These are phyloP conservation scores for Diaprepes abbreviatus DNA, from an alignment of 2,888 invertebrate species.

Conservation along the genomic window DNA sequence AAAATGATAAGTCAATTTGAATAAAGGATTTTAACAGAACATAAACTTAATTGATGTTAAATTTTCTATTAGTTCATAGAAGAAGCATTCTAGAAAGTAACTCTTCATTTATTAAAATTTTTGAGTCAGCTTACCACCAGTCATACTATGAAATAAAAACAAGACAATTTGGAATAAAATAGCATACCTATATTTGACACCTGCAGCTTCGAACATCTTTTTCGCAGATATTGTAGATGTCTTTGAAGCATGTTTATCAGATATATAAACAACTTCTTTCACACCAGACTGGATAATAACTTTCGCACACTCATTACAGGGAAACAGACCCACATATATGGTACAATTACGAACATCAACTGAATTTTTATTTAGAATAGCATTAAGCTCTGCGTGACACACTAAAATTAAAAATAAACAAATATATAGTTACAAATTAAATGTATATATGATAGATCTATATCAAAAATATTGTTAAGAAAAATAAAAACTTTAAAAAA, in stretches of 20 bases:
- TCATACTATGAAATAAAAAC: no score
- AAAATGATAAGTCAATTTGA: no score
- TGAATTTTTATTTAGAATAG: constrained; percentile 91
- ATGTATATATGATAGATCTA: neutral
- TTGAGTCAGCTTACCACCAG: no score
- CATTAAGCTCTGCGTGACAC: constrained; percentile 98
- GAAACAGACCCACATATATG: constrained; percentile 92
- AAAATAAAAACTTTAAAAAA: no score
- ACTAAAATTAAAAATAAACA: constrained; percentile 73
- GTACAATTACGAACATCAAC: constrained; percentile 82
- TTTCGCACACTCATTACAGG: constrained; percentile 98
- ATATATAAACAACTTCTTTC: constrained; percentile 81
- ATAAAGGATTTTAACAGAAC: no score
- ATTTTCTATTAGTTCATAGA: no score
- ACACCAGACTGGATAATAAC: constrained; percentile 96
- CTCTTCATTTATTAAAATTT: no score
- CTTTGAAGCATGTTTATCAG: constrained; percentile 84
- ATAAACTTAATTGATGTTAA: no score
- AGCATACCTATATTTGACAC: constrained; percentile 78
- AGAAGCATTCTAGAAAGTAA: no score
- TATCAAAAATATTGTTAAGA: no score
- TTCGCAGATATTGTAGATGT: constrained; percentile 81
- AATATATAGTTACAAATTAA: neutral
- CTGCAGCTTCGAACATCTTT: constrained; percentile 84
- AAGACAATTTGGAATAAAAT: no score